Conservation (phyloP, 2,888 invertebrate species). For the Mythimna pallens region DNA sequence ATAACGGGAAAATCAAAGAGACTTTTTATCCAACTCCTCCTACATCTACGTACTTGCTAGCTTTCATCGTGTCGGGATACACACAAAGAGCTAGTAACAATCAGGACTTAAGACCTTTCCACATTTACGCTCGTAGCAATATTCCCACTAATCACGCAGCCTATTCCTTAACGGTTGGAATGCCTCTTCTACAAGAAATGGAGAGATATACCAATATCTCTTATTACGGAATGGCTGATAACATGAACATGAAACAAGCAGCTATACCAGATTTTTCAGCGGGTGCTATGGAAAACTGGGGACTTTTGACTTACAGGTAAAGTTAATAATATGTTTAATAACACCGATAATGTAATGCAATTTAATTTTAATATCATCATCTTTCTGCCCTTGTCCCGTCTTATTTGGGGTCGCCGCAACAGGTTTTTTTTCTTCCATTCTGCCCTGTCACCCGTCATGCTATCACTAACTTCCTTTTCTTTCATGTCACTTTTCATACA, state of each 20-base stretch:
- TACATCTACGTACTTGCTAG: slow-evolving; percentile 96
- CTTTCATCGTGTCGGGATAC: slow-evolving; percentile 96
- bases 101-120: slow-evolving; percentile 75
- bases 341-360: no score
- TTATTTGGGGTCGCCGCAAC: no score
- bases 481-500: no score
- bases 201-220: slow-evolving; percentile 89
- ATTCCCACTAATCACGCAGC: slow-evolving; percentile 81
- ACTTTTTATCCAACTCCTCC: slow-evolving; percentile 90
- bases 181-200: slow-evolving; percentile 87
- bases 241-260: slow-evolving; percentile 92
- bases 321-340: not conserved
- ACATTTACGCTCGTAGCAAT: slow-evolving; percentile 85
- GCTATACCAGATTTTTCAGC: slow-evolving; percentile 95
- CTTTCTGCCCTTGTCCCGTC: no score
- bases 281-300: slow-evolving; percentile 97
- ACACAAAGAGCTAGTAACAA: slow-evolving; percentile 69
- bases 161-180: slow-evolving; percentile 86
- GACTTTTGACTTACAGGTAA: slow-evolving; percentile 94
- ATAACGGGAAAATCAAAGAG: slow-evolving; percentile 76
- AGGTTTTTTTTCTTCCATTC: no score
- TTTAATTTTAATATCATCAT: no score
- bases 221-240: slow-evolving; percentile 88
- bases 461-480: no score
- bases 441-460: no score